Conservation (phyloP, 2,113 vertebrate species). For the Ciconia boyciana region DNA sequence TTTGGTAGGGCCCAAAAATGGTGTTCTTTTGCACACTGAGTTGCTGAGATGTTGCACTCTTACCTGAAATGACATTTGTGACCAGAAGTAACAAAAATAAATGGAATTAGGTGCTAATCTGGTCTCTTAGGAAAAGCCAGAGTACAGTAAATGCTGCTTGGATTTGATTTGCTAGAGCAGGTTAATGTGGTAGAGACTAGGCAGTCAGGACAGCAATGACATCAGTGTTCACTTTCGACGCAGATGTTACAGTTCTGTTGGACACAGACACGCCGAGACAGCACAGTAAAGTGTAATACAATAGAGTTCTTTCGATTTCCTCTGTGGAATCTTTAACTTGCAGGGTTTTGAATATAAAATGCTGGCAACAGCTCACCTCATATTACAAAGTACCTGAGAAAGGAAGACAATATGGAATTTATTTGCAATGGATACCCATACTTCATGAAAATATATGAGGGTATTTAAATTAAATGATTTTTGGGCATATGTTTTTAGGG, state of each 20-base stretch:
- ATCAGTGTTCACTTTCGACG: rapidly evolving
- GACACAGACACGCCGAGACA: neutral
- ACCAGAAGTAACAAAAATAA: constrained; percentile 6
- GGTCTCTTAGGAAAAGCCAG: neutral
- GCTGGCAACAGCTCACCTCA: neutral
- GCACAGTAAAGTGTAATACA: neutral
- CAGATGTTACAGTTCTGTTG: neutral
- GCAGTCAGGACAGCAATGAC: neutral
- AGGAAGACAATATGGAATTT: neutral
- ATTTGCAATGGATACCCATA: neutral
- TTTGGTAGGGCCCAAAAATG: neutral
- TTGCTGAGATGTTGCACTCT: neutral
- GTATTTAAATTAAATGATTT: neutral
- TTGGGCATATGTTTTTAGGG: neutral
- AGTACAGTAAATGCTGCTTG: neutral
- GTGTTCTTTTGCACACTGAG: neutral
- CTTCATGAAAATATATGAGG: neutral
- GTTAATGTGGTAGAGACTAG: neutral
- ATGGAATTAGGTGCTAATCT: neutral
- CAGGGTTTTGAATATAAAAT: neutral
- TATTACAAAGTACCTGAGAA: neutral
- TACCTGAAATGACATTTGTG: neutral
- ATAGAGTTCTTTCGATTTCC: neutral
- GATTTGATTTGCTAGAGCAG: constrained; percentile 38
- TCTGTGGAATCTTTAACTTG: neutral